A percentile compares a stretch with the other conserved stretches of the same genome.
These are phyloP conservation scores for Neelides folsomi DNA, from an alignment of 2,888 invertebrate genomes.

Conservation along the genomic window DNA sequence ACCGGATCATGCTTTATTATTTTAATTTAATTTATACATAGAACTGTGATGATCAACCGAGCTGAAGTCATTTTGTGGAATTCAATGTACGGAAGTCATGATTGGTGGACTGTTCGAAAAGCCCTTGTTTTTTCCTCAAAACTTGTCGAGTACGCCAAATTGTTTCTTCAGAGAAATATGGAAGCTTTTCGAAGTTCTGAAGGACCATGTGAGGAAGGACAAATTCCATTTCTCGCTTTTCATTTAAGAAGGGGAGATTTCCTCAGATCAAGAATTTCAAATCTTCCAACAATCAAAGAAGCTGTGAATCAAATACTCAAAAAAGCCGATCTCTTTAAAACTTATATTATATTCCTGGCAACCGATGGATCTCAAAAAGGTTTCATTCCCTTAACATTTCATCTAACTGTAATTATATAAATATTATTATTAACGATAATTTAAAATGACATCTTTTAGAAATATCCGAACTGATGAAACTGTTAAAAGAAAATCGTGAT, in stretches of 20 bases:
- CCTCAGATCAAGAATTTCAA: constrained; percentile 49
- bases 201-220: too few species aligned
- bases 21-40: constrained; percentile 36
- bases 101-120: constrained; percentile 73
- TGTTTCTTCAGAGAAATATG: constrained; percentile 45
- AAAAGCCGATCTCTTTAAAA: constrained; percentile 45
- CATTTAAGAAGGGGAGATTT: constrained; percentile 87
- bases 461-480: too few species aligned
- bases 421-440: too few species aligned
- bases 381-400: constrained; percentile 25
- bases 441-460: too few species aligned
- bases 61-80: constrained; percentile 81
- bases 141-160: constrained; percentile 52
- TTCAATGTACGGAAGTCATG: constrained; percentile 56
- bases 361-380: constrained; percentile 60
- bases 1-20: too few species aligned
- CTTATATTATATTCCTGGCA: constrained; percentile 61
- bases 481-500: too few species aligned
- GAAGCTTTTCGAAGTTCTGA: too few species aligned
- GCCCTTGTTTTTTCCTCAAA: constrained; percentile 77
- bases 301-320: constrained; percentile 61
- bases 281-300: constrained; percentile 62
- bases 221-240: constrained; percentile 48
- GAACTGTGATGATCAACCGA: constrained; percentile 55
- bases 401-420: too few species aligned